phyloP scores from a whole-genome alignment of 2,797 vertebrate species.

The Otolemur crassicaudatus region DNA sequence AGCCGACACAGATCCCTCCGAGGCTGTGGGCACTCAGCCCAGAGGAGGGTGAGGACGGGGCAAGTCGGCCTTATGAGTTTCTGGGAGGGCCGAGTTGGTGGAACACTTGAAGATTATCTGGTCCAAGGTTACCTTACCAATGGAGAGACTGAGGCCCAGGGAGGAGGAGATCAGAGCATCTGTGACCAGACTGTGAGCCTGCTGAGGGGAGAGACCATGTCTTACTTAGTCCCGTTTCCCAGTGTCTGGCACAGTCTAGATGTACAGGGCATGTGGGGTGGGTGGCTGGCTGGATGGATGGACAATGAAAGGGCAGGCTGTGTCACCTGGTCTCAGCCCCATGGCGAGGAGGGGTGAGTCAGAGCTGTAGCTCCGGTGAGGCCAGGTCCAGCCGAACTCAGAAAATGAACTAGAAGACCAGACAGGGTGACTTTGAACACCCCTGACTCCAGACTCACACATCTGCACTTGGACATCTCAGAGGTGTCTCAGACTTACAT shows the following conservation, averaged over 20 bases:
- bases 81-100: neutral
- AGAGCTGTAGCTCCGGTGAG: neutral
- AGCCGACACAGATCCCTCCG: neutral
- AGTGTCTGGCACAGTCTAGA: neutral
- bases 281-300: rapidly evolving
- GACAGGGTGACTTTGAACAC: neutral
- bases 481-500: neutral
- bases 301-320: neutral
- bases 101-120: neutral
- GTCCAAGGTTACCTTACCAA: neutral
- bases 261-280: neutral
- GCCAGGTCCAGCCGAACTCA: neutral
- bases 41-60: neutral
- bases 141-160: neutral
- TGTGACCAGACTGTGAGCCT: neutral
- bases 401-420: neutral
- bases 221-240: neutral
- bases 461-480: rapidly evolving
- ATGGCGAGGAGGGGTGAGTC: neutral
- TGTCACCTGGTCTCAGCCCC: neutral
- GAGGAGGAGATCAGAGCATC: neutral
- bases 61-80: neutral
- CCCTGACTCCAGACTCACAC: neutral
- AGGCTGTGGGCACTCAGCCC: neutral
- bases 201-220: rapidly evolving